Percentiles rank a stretch among this genome's conserved stretches.
phyloP scores from a whole-genome alignment of 2,888 invertebrate species.

The Epistrophe eligans region DNA sequence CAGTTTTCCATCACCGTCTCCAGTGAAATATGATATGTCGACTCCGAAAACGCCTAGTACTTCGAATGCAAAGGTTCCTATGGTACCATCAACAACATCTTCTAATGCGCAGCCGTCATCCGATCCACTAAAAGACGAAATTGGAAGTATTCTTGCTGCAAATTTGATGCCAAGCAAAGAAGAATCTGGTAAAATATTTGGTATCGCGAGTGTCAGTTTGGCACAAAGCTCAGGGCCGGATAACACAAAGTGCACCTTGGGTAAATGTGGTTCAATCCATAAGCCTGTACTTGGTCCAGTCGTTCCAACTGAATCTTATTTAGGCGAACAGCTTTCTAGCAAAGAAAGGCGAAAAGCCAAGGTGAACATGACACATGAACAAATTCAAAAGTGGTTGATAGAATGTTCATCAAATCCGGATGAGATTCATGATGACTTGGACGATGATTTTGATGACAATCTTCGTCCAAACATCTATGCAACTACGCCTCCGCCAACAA shows the following conservation, averaged over 20 bases:
- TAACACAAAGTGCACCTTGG: constrained; percentile 84
- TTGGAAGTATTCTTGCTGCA: constrained; percentile 82
- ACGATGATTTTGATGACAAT: constrained; percentile 83
- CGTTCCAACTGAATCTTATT: constrained; percentile 83
- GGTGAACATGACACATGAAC: constrained; percentile 89
- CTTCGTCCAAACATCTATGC: constrained; percentile 81
- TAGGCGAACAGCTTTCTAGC: constrained; percentile 83
- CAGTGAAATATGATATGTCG: constrained; percentile 79
- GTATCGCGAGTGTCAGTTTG: constrained; percentile 84
- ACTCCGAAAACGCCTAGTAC: constrained; percentile 73
- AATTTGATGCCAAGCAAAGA: constrained; percentile 84
- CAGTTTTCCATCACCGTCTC: constrained; percentile 80
- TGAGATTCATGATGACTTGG: constrained; percentile 83
- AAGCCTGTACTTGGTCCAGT: constrained; percentile 84
- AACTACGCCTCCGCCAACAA: constrained; percentile 82
- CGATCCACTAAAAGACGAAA: constrained; percentile 82
- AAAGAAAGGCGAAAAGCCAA: constrained; percentile 85
- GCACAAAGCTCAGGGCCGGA: constrained; percentile 84
- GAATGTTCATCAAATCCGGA: constrained; percentile 85
- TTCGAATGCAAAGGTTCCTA: constrained; percentile 77
- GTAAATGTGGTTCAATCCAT: constrained; percentile 84
- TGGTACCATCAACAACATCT: constrained; percentile 47
- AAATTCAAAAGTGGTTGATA: constrained; percentile 88
- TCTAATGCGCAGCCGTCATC: constrained; percentile 61
- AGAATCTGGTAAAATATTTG: constrained; percentile 84